phyloP scores from a whole-genome alignment of 1,140 invertebrate genomes.

The Eumeta japonica region DNA sequence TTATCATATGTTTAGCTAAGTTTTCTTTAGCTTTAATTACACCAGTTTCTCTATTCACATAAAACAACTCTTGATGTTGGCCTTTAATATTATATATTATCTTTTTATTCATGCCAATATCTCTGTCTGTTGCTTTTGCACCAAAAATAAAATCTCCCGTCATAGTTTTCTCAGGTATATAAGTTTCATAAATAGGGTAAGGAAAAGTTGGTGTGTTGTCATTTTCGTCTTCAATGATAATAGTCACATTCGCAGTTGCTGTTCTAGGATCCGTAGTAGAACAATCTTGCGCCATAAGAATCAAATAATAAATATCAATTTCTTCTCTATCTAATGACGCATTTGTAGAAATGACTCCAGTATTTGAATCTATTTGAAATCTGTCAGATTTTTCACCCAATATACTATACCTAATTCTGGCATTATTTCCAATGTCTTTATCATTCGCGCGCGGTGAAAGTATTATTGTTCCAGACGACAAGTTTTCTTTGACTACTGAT shows the following conservation, averaged over 20 bases:
- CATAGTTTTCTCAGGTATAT: constrained; percentile 75
- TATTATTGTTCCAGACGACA: constrained; percentile 69
- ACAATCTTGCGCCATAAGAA: constrained; percentile 82
- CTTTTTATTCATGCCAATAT: constrained; percentile 76
- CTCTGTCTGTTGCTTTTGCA: constrained; percentile 76
- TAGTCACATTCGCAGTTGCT: constrained; percentile 77
- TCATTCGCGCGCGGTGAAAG: constrained; percentile 74
- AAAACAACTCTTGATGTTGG: constrained; percentile 73
- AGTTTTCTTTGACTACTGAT: constrained; percentile 75
- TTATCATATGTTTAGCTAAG: constrained; percentile 36
- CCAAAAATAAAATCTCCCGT: constrained; percentile 85
- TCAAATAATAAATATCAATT: constrained; percentile 72
- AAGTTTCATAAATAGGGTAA: constrained; percentile 69
- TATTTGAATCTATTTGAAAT: constrained; percentile 73
- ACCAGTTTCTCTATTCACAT: constrained; percentile 75
- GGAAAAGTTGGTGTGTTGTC: constrained; percentile 84
- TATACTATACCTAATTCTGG: constrained; percentile 78
- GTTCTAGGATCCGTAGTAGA: constrained; percentile 78
- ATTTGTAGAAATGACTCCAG: constrained; percentile 74
- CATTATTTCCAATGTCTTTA: constrained; percentile 79
- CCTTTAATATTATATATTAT: constrained; percentile 78
- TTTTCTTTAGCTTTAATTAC: constrained; percentile 73
- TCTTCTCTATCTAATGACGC: constrained; percentile 77
- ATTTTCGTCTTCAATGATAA: constrained; percentile 79
- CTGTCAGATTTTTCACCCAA: constrained; percentile 75